phyloP scores from a whole-genome alignment of 2,888 invertebrate species.

The Punctoribates punctum region DNA sequence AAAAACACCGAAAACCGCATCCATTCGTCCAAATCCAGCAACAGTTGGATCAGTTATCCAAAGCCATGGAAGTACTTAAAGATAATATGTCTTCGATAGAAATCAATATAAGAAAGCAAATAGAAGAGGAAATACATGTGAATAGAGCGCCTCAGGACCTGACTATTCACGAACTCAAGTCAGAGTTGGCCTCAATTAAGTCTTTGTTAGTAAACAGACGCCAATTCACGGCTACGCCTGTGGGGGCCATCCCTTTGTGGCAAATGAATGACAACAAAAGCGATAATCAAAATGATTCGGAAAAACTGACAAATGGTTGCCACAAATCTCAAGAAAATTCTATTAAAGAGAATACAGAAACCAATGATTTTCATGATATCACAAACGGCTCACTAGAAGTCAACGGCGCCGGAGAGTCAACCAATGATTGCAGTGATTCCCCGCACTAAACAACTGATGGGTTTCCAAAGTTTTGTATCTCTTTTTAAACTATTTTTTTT shows the following conservation, averaged over 20 bases:
- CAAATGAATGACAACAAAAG: slow-evolving; percentile 38
- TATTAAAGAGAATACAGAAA: not conserved
- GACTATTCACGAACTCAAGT: slow-evolving; percentile 31
- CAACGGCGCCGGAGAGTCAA: not conserved
- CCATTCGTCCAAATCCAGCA: slow-evolving; percentile 22
- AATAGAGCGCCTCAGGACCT: slow-evolving; percentile 17
- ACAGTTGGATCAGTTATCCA: slow-evolving; percentile 21
- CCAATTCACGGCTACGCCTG: slow-evolving; percentile 40
- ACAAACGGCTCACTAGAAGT: not conserved
- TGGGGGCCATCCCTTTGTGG: slow-evolving; percentile 44
- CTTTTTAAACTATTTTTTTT: not conserved
- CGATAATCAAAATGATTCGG: slow-evolving; percentile 14
- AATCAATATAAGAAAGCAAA: slow-evolving; percentile 21
- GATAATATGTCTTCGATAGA: slow-evolving; percentile 31
- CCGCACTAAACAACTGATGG: too few relatives aligned
- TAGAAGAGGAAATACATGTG: slow-evolving; percentile 5
- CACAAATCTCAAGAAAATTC: not conserved
- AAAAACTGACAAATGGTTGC: not conserved
- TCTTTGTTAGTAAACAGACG: slow-evolving; percentile 41
- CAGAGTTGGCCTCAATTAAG: slow-evolving; percentile 43
- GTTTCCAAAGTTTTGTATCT: not conserved
- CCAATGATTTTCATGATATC: not conserved
- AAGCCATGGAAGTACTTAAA: slow-evolving; percentile 30
- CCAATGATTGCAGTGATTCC: too few relatives aligned
- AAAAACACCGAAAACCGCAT: not conserved